Percentiles rank a stretch among this genome's conserved stretches.
Conservation (phyloP, 2,797 vertebrate species). For the Eutrigla gurnardus region DNA sequence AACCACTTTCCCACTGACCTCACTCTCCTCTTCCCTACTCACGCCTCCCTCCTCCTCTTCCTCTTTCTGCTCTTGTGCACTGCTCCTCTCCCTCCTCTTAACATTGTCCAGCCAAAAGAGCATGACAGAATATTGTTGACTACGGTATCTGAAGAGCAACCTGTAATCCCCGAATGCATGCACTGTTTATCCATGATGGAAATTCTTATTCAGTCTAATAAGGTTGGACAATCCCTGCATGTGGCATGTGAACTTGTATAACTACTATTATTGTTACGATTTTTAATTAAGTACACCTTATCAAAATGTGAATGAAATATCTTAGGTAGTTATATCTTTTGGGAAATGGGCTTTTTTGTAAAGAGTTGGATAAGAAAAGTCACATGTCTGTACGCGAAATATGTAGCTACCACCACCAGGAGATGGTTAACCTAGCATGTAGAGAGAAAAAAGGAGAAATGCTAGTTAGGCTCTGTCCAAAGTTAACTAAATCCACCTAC, state of each 20-base stretch:
- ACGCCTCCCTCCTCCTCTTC: conserved; percentile 27
- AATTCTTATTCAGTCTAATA: conserved; percentile 3
- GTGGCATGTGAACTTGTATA: conserved; percentile 58
- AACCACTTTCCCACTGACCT: conserved; percentile 58
- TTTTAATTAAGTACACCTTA: neutral
- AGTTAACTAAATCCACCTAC: neutral
- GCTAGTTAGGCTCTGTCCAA: neutral
- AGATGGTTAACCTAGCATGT: neutral
- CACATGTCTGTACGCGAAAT: neutral
- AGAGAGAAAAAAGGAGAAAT: neutral
- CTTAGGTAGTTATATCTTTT: neutral
- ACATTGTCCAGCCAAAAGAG: conserved; percentile 42
- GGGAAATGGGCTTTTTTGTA: neutral
- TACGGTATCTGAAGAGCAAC: conserved; percentile 9
- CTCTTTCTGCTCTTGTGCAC: conserved; percentile 21
- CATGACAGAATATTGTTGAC: conserved; percentile 67
- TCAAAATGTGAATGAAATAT: conserved; percentile 14
- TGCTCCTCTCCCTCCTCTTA: conserved; percentile 34
- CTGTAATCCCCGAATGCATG: conserved; percentile 63
- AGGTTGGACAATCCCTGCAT: conserved; percentile 61
- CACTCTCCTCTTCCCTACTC: conserved; percentile 42
- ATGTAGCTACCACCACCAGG: neutral
- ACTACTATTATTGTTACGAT: neutral
- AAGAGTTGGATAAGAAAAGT: neutral
- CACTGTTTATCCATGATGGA: conserved; percentile 28